phyloP scores from a whole-genome alignment of 2,113 vertebrate genomes.

The Colistium nudipinnis region DNA sequence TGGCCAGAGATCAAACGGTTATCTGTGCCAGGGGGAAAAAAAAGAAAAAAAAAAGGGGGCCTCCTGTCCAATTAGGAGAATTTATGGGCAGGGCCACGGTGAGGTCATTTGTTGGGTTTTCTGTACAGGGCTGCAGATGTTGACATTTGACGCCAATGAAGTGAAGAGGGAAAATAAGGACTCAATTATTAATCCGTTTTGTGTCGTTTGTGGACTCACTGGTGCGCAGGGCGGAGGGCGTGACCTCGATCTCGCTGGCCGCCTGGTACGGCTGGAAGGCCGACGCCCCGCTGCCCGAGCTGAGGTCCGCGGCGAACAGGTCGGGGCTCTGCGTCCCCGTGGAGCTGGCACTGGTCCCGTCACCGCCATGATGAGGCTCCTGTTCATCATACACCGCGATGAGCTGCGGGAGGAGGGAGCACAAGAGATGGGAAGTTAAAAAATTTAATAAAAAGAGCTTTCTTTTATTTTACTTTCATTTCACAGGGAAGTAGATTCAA shows the following conservation, averaged over 20 bases:
- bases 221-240: conserved; percentile 92
- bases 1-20: conserved; percentile 63
- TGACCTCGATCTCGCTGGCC: conserved; percentile 97
- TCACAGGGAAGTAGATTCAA: background rate
- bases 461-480: no score
- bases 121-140: conserved; percentile 20
- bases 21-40: conserved; percentile 21
- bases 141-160: conserved; percentile 29
- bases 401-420: conserved; percentile 81
- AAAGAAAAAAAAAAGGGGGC: conserved; percentile 3
- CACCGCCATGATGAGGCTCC: conserved; percentile 96
- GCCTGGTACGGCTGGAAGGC: conserved; percentile 95
- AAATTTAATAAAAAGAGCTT: no score
- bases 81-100: conserved; percentile 45
- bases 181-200: conserved; percentile 6
- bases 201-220: conserved; percentile 83
- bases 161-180: background rate
- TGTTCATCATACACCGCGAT: conserved; percentile 97
- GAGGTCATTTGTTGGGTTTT: conserved; percentile 56
- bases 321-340: conserved; percentile 97
- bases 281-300: conserved; percentile 70
- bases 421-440: background rate
- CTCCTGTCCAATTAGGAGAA: conserved; percentile 67
- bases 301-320: conserved; percentile 87
- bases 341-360: conserved; percentile 98